Percentiles rank a stretch among this genome's conserved stretches.
Conservation (phyloP, 2,113 vertebrate species). For the Dicaeum eximium region DNA sequence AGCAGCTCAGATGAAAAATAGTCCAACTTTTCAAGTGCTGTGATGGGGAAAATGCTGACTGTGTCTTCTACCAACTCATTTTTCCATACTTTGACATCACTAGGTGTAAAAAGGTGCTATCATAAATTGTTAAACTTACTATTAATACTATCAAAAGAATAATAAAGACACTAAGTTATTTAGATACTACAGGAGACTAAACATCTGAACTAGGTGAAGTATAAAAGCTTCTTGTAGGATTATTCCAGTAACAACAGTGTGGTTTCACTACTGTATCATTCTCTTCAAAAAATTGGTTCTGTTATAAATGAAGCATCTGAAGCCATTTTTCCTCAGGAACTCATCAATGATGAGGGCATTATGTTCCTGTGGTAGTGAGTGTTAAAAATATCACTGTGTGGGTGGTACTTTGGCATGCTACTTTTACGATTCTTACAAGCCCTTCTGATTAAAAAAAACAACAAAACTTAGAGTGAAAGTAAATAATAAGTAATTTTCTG, state of each 20-base stretch:
- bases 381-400: constrained; percentile 4
- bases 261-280: background rate
- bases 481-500: background rate
- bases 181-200: background rate
- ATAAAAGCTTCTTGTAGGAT: background rate
- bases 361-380: background rate
- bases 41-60: background rate
- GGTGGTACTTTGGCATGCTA: background rate
- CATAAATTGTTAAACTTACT: background rate
- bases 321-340: background rate
- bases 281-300: background rate
- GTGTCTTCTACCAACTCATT: background rate
- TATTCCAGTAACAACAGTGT: background rate
- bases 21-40: background rate
- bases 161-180: background rate
- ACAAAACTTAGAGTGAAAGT: background rate
- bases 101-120: background rate
- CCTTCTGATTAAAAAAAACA: background rate
- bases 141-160: background rate
- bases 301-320: background rate
- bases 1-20: background rate
- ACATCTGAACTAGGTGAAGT: background rate
- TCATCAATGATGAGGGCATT: background rate
- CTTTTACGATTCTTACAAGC: background rate
- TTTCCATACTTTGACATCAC: background rate